A percentile compares a stretch with the other conserved stretches of the same genome.
phyloP scores from a whole-genome alignment of 2,113 vertebrate genomes.

The Pipa parva region DNA sequence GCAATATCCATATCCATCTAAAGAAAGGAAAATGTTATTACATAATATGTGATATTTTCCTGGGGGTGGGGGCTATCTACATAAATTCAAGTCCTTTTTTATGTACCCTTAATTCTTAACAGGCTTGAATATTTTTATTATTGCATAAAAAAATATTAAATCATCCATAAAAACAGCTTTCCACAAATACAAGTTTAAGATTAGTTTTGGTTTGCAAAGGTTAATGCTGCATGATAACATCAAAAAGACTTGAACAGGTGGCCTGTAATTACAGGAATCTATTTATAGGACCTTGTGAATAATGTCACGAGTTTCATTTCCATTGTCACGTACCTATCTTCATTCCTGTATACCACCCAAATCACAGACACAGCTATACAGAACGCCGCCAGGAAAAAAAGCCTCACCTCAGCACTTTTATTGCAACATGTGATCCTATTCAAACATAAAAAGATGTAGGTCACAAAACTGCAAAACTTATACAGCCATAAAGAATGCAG shows the following conservation, averaged over 20 bases:
- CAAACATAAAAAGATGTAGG: conserved; percentile 40
- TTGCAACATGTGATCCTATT: conserved; percentile 66
- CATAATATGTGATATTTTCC: no score
- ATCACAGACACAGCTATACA: conserved; percentile 73
- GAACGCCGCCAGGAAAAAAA: conserved; percentile 73
- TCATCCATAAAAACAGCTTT: no score
- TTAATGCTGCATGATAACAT: not conserved
- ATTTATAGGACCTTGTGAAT: conserved; percentile 1
- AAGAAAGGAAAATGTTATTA: not conserved
- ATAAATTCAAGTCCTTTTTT: no score
- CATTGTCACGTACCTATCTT: conserved; percentile 74
- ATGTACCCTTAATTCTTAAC: no score
- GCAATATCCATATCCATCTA: conserved; percentile 96
- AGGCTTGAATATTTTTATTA: no score
- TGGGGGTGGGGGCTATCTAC: no score
- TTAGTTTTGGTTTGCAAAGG: no score
- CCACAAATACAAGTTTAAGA: no score
- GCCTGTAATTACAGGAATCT: not conserved
- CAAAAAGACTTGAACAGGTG: not conserved
- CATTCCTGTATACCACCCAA: conserved; percentile 89
- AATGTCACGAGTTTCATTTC: not conserved
- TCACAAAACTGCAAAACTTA: no score
- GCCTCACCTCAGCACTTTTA: conserved; percentile 71
- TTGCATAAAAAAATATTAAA: no score
- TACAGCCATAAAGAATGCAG: no score